Conservation (phyloP, 2,113 vertebrate genomes). For the Macaca mulatta region DNA sequence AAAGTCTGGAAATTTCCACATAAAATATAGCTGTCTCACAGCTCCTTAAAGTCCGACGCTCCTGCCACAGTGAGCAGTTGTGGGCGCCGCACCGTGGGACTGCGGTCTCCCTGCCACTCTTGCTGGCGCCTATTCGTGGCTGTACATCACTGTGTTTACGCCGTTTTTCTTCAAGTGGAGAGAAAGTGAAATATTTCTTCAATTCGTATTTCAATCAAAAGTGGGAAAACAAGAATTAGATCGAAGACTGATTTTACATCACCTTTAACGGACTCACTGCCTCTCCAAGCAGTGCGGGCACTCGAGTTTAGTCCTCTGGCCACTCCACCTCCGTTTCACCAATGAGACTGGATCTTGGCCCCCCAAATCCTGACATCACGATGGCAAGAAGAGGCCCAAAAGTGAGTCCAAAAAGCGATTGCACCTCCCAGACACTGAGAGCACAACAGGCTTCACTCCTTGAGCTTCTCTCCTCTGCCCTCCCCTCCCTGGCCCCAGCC, state of each 20-base stretch:
- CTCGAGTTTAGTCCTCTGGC: not conserved
- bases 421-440: not conserved
- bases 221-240: not conserved
- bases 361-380: not conserved
- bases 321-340: fast-evolving
- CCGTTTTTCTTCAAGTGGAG: not conserved
- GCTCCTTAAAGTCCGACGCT: not conserved
- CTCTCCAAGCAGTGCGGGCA: not conserved
- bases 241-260: not conserved
- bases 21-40: not conserved
- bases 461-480: not conserved
- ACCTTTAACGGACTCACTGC: not conserved
- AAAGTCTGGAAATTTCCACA: not conserved
- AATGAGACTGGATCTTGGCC: not conserved
- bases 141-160: not conserved
- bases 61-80: not conserved
- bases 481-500: not conserved
- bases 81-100: fast-evolving
- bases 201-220: not conserved
- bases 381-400: not conserved
- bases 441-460: not conserved
- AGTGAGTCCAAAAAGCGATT: not conserved
- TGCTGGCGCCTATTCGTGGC: not conserved
- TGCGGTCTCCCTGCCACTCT: too few relatives aligned
- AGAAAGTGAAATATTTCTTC: not conserved